These are phyloP conservation scores for Nylanderia fulva DNA, from an alignment of 1,140 invertebrate species.

Conservation along the genomic window DNA sequence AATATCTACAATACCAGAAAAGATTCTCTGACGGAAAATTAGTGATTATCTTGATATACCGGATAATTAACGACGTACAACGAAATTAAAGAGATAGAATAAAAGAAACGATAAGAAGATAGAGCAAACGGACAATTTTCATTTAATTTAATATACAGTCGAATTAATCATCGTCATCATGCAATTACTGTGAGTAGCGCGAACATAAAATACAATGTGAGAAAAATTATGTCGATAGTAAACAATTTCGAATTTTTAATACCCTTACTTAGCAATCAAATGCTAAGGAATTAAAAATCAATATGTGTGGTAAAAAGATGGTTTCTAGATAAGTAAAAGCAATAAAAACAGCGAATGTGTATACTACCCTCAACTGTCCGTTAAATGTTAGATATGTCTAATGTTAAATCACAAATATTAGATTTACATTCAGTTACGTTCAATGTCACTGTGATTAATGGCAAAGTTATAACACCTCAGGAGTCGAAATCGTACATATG, in stretches of 20 bases:
- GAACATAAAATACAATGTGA: neutral
- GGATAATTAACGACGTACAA: constrained; percentile 26
- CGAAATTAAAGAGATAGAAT: neutral
- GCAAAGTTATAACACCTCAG: constrained; percentile 82
- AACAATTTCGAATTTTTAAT: neutral
- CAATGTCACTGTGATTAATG: constrained; percentile 64
- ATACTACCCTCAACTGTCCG: constrained; percentile 37
- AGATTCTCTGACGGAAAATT: constrained; percentile 25
- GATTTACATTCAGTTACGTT: constrained; percentile 10
- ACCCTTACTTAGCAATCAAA: constrained; percentile 5
- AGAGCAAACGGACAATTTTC: constrained; percentile 34
- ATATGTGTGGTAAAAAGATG: constrained; percentile 57
- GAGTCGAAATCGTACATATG: constrained; percentile 84
- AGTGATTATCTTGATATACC: constrained; percentile 25
- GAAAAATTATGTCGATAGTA: neutral
- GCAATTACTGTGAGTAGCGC: constrained; percentile 20
- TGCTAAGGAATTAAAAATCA: constrained; percentile 17
- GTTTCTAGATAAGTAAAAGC: constrained; percentile 78
- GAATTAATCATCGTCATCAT: constrained; percentile 32
- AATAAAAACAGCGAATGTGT: constrained; percentile 55
- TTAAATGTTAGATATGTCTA: constrained; percentile 17
- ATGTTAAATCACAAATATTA: constrained; percentile 12
- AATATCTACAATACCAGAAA: constrained; percentile 50
- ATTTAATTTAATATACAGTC: constrained; percentile 11
- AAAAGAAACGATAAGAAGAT: constrained; percentile 17